A percentile compares a stretch with the other conserved stretches of the same genome.
Conservation (phyloP, 2,113 vertebrate species). For the Cettia cetti region DNA sequence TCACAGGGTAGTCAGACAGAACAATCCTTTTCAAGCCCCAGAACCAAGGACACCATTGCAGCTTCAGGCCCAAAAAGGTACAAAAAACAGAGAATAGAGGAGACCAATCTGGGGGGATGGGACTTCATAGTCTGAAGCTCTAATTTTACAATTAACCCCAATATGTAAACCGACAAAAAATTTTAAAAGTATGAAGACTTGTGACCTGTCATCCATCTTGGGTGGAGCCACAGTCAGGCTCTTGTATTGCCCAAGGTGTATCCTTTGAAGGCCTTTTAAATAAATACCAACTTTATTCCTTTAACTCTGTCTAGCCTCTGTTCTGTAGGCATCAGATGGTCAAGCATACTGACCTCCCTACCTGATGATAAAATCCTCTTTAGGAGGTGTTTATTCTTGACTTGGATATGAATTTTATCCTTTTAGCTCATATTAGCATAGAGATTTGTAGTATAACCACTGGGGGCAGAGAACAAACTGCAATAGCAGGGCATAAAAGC, state of each 20-base stretch:
- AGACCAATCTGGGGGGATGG: not conserved
- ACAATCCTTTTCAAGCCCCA: not conserved
- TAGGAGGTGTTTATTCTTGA: not conserved
- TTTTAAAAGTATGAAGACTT: not conserved
- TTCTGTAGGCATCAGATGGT: not conserved
- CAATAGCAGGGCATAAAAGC: not conserved
- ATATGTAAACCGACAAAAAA: not conserved
- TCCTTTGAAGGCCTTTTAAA: not conserved
- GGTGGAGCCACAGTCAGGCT: not conserved
- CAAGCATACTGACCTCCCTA: not conserved
- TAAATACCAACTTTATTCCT: not conserved
- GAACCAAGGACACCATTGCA: not conserved
- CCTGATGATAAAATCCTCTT: not conserved
- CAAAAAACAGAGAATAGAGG: not conserved
- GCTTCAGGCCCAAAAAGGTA: not conserved
- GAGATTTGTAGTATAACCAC: not conserved
- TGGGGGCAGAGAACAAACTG: not conserved
- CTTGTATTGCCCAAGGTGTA: not conserved
- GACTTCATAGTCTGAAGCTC: not conserved
- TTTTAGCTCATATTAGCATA: not conserved
- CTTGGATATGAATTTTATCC: not conserved
- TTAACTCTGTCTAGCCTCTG: not conserved
- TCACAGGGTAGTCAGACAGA: not conserved
- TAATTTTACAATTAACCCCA: not conserved
- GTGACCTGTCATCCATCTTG: not conserved